A percentile compares a stretch with the other conserved stretches of the same genome.
These are phyloP conservation scores for Bufo gargarizans DNA, from an alignment of 2,113 vertebrate species.

Conservation along the genomic window DNA sequence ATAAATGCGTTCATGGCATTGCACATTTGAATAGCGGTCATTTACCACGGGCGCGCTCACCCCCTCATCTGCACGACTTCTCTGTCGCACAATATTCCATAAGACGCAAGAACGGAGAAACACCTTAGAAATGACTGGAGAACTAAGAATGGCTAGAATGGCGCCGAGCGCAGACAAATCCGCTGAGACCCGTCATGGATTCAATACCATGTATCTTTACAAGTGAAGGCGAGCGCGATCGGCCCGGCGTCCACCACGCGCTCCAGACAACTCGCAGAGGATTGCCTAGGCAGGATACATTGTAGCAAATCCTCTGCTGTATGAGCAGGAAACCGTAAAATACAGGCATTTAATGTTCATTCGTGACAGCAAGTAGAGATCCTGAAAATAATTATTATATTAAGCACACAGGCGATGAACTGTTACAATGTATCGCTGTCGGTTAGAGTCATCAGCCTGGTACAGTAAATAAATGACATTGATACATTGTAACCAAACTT, in stretches of 20 bases:
- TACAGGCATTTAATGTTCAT: too few relatives aligned
- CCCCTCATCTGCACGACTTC: constrained; percentile 76
- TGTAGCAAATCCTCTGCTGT: too few relatives aligned
- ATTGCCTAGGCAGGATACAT: too few relatives aligned
- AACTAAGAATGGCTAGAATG: neutral
- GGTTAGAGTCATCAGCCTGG: too few relatives aligned
- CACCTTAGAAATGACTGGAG: neutral
- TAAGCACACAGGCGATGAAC: too few relatives aligned
- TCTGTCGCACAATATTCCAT: constrained; percentile 72
- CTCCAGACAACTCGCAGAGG: too few relatives aligned
- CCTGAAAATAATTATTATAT: too few relatives aligned
- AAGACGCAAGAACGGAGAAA: neutral
- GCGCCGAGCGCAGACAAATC: neutral
- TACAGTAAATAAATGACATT: too few relatives aligned
- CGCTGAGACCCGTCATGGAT: neutral
- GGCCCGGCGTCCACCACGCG: neutral
- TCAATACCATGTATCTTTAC: neutral
- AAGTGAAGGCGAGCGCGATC: neutral
- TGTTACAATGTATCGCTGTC: neutral
- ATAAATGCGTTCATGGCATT: constrained; percentile 87
- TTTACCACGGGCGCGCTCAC: constrained; percentile 94
- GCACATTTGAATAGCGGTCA: constrained; percentile 93
- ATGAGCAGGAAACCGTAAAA: too few relatives aligned
- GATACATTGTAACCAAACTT: too few relatives aligned
- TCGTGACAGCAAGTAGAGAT: too few relatives aligned